phyloP scores from a whole-genome alignment of 2,888 invertebrate species.

The Ischnus inquisitorius region DNA sequence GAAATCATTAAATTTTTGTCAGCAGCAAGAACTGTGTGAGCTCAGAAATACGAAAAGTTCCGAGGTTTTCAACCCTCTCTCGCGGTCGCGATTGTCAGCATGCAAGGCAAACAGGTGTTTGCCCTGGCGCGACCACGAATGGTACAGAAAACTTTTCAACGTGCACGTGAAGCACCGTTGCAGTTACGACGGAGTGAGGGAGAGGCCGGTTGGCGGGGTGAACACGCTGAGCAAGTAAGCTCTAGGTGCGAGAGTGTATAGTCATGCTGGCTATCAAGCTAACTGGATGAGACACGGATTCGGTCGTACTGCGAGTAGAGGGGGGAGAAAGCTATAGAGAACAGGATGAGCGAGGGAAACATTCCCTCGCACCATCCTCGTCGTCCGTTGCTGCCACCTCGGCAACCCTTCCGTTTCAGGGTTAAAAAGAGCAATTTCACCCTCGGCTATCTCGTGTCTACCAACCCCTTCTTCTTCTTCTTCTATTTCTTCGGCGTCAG shows the following conservation, averaged over 20 bases:
- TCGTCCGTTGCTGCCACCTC: conserved; percentile 58
- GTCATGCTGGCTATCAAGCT: conserved; percentile 68
- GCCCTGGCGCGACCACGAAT: conserved; percentile 43
- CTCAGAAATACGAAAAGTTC: not conserved
- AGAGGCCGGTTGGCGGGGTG: not conserved
- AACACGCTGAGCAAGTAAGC: conserved; percentile 38
- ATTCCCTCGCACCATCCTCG: conserved; percentile 53
- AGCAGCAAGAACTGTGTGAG: not conserved
- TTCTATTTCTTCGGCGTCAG: not conserved
- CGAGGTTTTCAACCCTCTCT: conserved; percentile 6
- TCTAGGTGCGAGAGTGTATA: conserved; percentile 31
- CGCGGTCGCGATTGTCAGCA: conserved; percentile 28
- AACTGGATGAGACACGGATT: conserved; percentile 73
- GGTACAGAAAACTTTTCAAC: conserved; percentile 62
- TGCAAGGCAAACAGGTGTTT: conserved; percentile 69
- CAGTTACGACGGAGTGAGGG: conserved; percentile 19
- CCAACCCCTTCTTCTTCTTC: conserved; percentile 19
- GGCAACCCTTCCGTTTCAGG: conserved; percentile 42
- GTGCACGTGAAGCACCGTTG: conserved; percentile 50
- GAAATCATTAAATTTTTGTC: not conserved
- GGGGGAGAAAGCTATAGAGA: conserved; percentile 34
- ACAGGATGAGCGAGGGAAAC: conserved; percentile 25
- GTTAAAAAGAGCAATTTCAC: conserved; percentile 70
- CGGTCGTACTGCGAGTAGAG: conserved; percentile 63
- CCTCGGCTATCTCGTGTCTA: conserved; percentile 46